Conservation (phyloP, 2,113 vertebrate species). For the Chroicocephalus ridibundus region DNA sequence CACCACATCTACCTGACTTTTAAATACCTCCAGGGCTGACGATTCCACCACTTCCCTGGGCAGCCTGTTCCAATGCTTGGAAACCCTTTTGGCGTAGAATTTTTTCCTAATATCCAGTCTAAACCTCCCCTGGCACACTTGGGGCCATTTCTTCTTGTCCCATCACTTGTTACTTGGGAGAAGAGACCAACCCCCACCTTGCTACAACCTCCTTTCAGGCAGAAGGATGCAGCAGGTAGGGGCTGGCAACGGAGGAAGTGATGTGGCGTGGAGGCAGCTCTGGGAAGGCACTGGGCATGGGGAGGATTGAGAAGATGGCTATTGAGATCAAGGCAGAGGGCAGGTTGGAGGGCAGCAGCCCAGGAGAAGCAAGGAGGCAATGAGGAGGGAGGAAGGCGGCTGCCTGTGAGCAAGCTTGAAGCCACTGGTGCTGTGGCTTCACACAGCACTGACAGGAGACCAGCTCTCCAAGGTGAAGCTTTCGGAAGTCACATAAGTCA, state of each 20-base stretch:
- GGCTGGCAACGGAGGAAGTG: background rate
- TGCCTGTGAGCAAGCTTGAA: background rate
- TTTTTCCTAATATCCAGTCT: no score
- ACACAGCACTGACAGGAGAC: background rate
- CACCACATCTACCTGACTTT: no score
- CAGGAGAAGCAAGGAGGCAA: background rate
- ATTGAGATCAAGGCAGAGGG: background rate
- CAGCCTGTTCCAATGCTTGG: no score
- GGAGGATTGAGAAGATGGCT: background rate
- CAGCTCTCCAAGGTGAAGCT: background rate
- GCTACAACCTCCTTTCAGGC: no score
- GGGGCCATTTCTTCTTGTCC: no score
- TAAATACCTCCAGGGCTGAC: no score
- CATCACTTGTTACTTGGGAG: no score
- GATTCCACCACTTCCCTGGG: no score
- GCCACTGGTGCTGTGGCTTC: background rate
- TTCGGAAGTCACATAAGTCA: background rate
- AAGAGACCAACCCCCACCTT: no score
- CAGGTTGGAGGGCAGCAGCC: background rate
- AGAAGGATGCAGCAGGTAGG: background rate
- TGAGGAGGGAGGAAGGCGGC: background rate
- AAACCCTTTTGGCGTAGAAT: no score
- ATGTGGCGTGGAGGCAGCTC: accelerated
- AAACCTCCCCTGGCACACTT: no score
- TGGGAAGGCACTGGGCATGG: background rate